A percentile compares a stretch with the other conserved stretches of the same genome.
These are phyloP conservation scores for Xylota sylvarum DNA, from an alignment of 2,888 invertebrate genomes.

Conservation along the genomic window DNA sequence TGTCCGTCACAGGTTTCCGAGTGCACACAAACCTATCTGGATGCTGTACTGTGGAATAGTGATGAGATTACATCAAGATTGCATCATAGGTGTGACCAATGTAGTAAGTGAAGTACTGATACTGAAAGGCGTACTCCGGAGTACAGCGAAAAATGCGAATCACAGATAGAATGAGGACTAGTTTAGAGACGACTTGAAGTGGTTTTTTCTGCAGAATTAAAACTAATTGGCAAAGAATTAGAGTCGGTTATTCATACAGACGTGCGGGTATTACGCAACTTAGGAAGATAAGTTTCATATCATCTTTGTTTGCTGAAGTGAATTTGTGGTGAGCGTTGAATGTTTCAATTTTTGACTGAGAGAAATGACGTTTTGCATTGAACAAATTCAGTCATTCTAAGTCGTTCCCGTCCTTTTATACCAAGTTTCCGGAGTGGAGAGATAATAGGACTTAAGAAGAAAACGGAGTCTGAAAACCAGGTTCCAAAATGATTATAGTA, in stretches of 20 bases:
- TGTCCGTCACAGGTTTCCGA: not conserved
- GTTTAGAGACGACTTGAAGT: not conserved
- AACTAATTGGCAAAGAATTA: not conserved
- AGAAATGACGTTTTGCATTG: too few relatives aligned
- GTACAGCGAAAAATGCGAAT: not conserved
- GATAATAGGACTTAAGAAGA: too few relatives aligned
- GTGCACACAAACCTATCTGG: not conserved
- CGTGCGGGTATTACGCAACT: not conserved
- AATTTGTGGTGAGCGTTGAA: too few relatives aligned
- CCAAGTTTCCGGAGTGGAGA: too few relatives aligned
- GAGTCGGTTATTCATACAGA: not conserved
- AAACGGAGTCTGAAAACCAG: too few relatives aligned
- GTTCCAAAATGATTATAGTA: too few relatives aligned
- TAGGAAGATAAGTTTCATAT: too few relatives aligned
- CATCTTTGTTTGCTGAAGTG: too few relatives aligned
- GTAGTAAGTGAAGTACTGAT: conserved; percentile 1
- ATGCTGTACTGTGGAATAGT: conserved; percentile 5
- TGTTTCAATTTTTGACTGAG: too few relatives aligned
- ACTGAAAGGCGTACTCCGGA: not conserved
- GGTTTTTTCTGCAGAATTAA: not conserved
- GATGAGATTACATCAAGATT: conserved; percentile 22
- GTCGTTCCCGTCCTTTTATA: too few relatives aligned
- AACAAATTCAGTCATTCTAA: too few relatives aligned
- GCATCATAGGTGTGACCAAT: not conserved
- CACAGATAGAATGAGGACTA: not conserved